Evolutionary conservation across 2,113 vertebrate genomes (phyloP).

Genomic region (Copsychus sechellarum): DNA sequence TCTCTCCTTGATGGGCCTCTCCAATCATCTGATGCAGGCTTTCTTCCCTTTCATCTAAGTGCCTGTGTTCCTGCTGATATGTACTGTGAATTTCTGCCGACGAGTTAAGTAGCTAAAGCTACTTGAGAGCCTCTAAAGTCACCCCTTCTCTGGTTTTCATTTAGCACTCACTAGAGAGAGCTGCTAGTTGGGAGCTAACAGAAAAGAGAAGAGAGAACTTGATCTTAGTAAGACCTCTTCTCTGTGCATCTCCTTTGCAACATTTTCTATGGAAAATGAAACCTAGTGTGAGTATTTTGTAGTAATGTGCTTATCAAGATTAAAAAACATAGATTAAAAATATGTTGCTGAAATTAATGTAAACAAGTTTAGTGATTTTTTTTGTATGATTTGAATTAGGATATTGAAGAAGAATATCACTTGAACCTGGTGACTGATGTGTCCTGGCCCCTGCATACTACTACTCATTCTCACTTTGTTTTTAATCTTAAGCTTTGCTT

Average conservation of each 20-base stretch:
- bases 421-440: neutral
- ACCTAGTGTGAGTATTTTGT: neutral
- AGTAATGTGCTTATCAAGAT: neutral
- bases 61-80: neutral
- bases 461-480: neutral
- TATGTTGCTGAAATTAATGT: neutral
- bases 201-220: neutral
- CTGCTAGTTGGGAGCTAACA: neutral
- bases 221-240: neutral
- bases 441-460: neutral
- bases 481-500: neutral
- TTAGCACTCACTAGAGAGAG: neutral
- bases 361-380: neutral
- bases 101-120: neutral
- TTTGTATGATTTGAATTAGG: neutral
- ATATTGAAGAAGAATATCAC: neutral
- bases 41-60: conserved; percentile 37
- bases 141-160: neutral
- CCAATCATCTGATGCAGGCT: neutral
- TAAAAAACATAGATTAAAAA: neutral
- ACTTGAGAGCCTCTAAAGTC: neutral
- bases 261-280: neutral
- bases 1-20: conserved; percentile 30
- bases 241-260: neutral
- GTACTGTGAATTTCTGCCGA: neutral